Evolutionary conservation across 2,797 vertebrate species (phyloP), one percentile per base, ranked within the genome.

Genomic region (Hemibagrus guttatus): DNA sequence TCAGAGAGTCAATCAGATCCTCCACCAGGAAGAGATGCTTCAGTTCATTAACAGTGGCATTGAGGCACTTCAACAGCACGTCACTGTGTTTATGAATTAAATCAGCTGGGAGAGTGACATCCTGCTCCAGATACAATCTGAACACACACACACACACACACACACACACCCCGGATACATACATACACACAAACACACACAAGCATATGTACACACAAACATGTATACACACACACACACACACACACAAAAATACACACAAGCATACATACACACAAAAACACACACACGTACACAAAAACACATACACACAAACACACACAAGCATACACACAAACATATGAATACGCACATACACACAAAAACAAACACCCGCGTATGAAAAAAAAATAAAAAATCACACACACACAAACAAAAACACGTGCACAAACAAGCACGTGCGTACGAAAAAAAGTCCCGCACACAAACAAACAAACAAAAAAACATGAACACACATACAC

Each of bases 51-150:
- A 94, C 89, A 0, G 94, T 94, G 90, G 92, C 91, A 84, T 98
- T 97, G 81, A 97, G 39, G 1, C 97, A 95, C 75, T 93, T 92
- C 84, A 97, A 94, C 79, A 93, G 93, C 56, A 93, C 92, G 42
- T 96, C 96, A 7, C 95, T 94, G 88, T 97, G 95, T 59, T 95
- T 96, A 74, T 95, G 95, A 68, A 97, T 93, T 1, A 95, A 87
- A 84, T 97, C 97, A 1, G 96, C 91, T 9, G 97, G 96, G 86
- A 98, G 90, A 0, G 94, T 92, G 1, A 98, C 92, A 68, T 97
- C 96, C 21, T 91, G 95, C 42, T 97, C 95, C 95, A 98, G 88
- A 90, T 96, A 96, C 85, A 94, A 94, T 93, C 97, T 98, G 91
- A 14, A 28, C 19, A 79, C 52, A 71, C 83, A 84, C 35, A 58